Conservation (phyloP, 2,888 invertebrate genomes). For the Chironomus riparius region DNA sequence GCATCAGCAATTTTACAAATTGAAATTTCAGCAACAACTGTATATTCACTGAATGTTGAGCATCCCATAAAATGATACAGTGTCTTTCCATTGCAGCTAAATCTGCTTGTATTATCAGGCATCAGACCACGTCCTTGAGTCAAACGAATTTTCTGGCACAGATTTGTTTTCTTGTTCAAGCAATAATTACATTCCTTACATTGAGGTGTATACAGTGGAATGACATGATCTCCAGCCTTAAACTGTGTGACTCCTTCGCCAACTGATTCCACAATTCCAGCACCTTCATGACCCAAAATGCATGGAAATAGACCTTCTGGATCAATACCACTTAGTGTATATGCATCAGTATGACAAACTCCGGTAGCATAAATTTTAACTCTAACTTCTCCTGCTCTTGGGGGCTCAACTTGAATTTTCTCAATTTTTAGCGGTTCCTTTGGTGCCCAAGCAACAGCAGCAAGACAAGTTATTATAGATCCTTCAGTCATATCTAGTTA, state of each 20-base stretch:
- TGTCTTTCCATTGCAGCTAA: slow-evolving; percentile 58
- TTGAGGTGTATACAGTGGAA: slow-evolving; percentile 30
- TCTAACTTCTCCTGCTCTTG: slow-evolving; percentile 84
- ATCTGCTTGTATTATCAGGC: slow-evolving; percentile 85
- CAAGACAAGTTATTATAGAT: slow-evolving; percentile 80
- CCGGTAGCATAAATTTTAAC: slow-evolving; percentile 50
- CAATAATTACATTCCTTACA: slow-evolving; percentile 96
- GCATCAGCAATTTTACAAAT: slow-evolving; percentile 73
- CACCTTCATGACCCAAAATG: slow-evolving; percentile 93
- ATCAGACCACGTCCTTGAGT: slow-evolving; percentile 83
- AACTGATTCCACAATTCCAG: slow-evolving; percentile 92
- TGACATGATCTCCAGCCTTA: slow-evolving; percentile 52
- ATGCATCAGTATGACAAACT: slow-evolving; percentile 83
- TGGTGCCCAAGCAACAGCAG: slow-evolving; percentile 94
- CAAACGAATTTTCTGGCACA: slow-evolving; percentile 84
- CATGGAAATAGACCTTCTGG: slow-evolving; percentile 89
- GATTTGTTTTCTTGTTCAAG: slow-evolving; percentile 87
- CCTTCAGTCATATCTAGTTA: slow-evolving; percentile 1
- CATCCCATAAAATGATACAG: slow-evolving; percentile 95
- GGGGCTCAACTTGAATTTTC: slow-evolving; percentile 88
- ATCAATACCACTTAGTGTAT: slow-evolving; percentile 78
- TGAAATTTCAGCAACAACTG: slow-evolving; percentile 90
- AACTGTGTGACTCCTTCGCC: slow-evolving; percentile 85
- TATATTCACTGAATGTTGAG: slow-evolving; percentile 89
- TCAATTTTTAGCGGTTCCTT: slow-evolving; percentile 84